Evolutionary conservation across 2,113 vertebrate species (phyloP), one percentile per base, ranked within the genome.

Genomic region (Candoia aspera): DNA sequence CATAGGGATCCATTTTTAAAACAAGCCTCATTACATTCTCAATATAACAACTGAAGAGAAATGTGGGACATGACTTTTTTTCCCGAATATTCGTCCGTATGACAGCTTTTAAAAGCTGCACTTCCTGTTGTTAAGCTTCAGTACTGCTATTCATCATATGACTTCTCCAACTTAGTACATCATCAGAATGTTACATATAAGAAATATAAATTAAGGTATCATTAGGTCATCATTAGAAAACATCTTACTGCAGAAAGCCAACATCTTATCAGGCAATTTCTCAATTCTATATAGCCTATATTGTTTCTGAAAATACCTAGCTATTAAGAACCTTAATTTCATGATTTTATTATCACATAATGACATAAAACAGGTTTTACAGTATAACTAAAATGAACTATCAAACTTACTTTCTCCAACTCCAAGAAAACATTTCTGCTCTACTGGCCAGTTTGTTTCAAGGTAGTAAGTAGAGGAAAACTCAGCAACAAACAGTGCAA

Each of bases 301-400:
- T 33, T 26, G 23, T 64, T 17, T 5, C 8, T 17, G 49, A n/a
- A 60, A 54, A 54, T 62, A 42, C 85, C 90, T 90, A 85, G 57
- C 58, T 85, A 62, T 85, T 85, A 64, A 83, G 3, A 54, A 91
- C 64, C 33, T 60, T 46, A 37, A 23, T 91, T 64, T 91, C 59
- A 86, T 64, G 46, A 86, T 86, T 54, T 86, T 84, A 91, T 54
- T 68, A 21, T 86, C 84, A 64, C 59, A 37, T 29, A 86, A 55
- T 68, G 46, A 86, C 64, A 86, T 85, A 62, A 85, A 86, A 86
- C 21, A 54, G 19, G 1, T 33, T 53, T 86, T 85, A 53, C 37
- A 86, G 53, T 58, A 59, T 53, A 91, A 85, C 60, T 85, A 85
- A 91, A 85, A 85, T 53, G 19, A 91, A 85, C 54, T 91, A 86